These are phyloP conservation scores for Tragelaphus buxtoni DNA, from an alignment of 2,113 vertebrate genomes.

Conservation along the genomic window DNA sequence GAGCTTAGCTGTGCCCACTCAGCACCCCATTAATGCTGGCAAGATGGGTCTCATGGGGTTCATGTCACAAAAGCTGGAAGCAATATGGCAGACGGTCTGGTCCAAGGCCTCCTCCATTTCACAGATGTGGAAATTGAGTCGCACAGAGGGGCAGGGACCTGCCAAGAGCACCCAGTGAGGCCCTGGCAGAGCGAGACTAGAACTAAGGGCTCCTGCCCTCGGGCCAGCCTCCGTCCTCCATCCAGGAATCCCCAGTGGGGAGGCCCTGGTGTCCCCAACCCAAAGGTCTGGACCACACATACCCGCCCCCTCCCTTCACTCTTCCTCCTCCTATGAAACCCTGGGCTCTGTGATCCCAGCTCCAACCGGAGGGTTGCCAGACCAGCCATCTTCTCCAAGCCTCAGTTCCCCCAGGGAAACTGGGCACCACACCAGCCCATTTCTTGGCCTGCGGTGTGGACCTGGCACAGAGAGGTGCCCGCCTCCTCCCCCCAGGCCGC, in stretches of 20 bases:
- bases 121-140: background rate
- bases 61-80: background rate
- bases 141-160: fast-evolving
- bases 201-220: background rate
- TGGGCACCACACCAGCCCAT: background rate
- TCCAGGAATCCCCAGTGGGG: background rate
- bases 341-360: background rate
- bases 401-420: background rate
- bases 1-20: background rate
- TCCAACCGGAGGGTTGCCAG: background rate
- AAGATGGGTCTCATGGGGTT: background rate
- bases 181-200: background rate
- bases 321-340: background rate
- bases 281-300: background rate
- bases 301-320: fast-evolving
- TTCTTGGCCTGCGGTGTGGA: background rate
- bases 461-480: background rate
- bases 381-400: background rate
- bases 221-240: background rate
- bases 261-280: background rate
- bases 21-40: background rate
- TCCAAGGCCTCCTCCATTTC: background rate
- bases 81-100: no score
- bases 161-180: background rate
- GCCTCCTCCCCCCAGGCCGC: background rate